Evolutionary conservation across 2,888 invertebrate species (phyloP).

Genomic region (Prosapia bicincta): DNA sequence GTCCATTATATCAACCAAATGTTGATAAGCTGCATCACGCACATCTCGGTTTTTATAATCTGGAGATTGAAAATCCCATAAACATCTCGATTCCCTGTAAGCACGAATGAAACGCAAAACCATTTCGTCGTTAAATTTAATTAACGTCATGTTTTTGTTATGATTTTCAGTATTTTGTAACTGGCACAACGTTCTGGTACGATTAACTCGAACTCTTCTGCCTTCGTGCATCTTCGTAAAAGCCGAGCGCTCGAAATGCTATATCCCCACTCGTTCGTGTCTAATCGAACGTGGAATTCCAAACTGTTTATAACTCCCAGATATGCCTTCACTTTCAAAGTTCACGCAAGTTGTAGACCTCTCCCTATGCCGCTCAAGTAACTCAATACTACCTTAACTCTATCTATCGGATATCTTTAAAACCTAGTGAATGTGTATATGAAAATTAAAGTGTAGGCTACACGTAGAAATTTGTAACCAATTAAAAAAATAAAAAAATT

Average conservation of each 20-base stretch:
- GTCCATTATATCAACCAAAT: slow-evolving; percentile 21
- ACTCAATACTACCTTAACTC: neutral
- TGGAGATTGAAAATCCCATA: slow-evolving; percentile 25
- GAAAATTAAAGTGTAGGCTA: too few relatives aligned
- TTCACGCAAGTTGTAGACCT: neutral
- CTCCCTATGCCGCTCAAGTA: neutral
- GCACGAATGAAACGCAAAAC: slow-evolving; percentile 20
- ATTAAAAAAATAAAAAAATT: too few relatives aligned
- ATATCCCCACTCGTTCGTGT: neutral
- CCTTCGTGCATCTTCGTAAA: slow-evolving; percentile 14
- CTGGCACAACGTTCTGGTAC: neutral
- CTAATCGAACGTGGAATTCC: slow-evolving; percentile 2
- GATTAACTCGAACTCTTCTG: slow-evolving; percentile 4
- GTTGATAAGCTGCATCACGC: slow-evolving; percentile 21
- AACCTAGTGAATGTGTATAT: neutral
- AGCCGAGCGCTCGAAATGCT: slow-evolving; percentile 3
- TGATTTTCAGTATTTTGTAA: neutral
- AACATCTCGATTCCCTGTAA: slow-evolving; percentile 24
- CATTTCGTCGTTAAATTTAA: slow-evolving; percentile 19
- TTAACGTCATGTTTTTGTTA: slow-evolving; percentile 1
- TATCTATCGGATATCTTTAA: neutral
- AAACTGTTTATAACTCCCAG: neutral
- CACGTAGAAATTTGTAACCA: too few relatives aligned
- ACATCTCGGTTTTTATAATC: slow-evolving; percentile 26
- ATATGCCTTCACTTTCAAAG: neutral